phyloP scores from a whole-genome alignment of 2,113 vertebrate genomes.

The Galemys pyrenaicus region DNA sequence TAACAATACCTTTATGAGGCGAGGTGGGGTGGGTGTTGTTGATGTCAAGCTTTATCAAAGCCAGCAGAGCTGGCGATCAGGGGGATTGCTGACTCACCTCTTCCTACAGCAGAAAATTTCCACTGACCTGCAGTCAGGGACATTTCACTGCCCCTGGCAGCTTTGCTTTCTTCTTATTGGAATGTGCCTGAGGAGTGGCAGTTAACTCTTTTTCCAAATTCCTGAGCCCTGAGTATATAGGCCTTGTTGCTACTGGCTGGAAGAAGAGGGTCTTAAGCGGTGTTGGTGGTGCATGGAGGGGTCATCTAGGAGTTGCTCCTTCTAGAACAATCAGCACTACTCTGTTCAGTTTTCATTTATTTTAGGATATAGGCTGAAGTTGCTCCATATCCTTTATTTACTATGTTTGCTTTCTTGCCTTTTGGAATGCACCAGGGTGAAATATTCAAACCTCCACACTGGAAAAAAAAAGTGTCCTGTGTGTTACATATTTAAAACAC shows the following conservation, averaged over 20 bases:
- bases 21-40: background rate
- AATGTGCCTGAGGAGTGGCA: conserved; percentile 60
- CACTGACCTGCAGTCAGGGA: conserved; percentile 61
- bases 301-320: background rate
- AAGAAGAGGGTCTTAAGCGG: background rate
- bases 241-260: background rate
- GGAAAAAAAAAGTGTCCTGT: background rate
- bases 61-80: background rate
- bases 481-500: conserved; percentile 7
- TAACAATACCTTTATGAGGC: background rate
- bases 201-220: conserved; percentile 57
- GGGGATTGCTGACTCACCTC: background rate
- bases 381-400: background rate
- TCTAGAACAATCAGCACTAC: background rate
- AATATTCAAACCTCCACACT: conserved; percentile 30
- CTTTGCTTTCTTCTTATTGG: conserved; percentile 44
- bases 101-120: conserved; percentile 51
- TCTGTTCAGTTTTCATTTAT: background rate
- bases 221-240: conserved; percentile 46
- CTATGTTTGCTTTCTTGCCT: conserved; percentile 64
- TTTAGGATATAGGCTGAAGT: background rate
- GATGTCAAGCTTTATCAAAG: background rate
- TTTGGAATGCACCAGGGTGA: background rate
- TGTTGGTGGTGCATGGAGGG: background rate
- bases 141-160: conserved; percentile 52